Base-by-base conservation (phyloP, 2,888 invertebrate genomes). In the Stenoptilia bipunctidactyla region DNA sequence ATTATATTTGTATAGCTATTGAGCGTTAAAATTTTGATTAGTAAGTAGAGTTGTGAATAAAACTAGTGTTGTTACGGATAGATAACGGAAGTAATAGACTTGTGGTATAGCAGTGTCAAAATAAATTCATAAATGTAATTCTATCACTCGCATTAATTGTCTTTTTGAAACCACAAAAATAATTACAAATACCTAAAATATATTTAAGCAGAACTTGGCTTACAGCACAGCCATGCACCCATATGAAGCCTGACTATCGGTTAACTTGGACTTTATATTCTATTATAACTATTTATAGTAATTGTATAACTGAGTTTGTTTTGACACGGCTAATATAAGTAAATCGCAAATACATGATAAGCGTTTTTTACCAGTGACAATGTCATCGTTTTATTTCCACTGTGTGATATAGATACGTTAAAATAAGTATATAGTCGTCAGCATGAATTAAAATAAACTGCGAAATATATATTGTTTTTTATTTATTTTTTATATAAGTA, bases 1-100 rank as follows among this genome's bases (percentile, higher is more conserved):
- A 77, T 77, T 80, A 82, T 79, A 77, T 77, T 80, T 79, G 73
- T 75, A 76, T 69, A 76, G 80, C 80, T 80, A 82, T 74, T 71
- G 80, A 75, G 80, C 76, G 79, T 80, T 79, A 73, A 77, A 34
- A 77, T 75, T 75, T 80, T 77, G 73, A 75, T 74, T 76, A 77
- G 75, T 69, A 62, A 60, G 66, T 80, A 77, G 76, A 64, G 69
- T 76, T 77, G 73, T 76, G 75, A 71, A 69, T 74, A 65, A 61
- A 68, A 68, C 71, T 76, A 77, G 73, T 56, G 61, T 75, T 76
- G 77, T 80, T 82, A 68, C 74, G 20, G 20, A 73, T 76, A 71
- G 58, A 70, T 69, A 68, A 60, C 38, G 56, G 63, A 62, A 66
- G 58, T 68, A 66, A 68, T 59, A 69, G 63, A 70, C 30, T 30